phyloP scores from a whole-genome alignment of 35 echinoderm and acorn worm genomes.

The Apostichopus parvimensis region DNA sequence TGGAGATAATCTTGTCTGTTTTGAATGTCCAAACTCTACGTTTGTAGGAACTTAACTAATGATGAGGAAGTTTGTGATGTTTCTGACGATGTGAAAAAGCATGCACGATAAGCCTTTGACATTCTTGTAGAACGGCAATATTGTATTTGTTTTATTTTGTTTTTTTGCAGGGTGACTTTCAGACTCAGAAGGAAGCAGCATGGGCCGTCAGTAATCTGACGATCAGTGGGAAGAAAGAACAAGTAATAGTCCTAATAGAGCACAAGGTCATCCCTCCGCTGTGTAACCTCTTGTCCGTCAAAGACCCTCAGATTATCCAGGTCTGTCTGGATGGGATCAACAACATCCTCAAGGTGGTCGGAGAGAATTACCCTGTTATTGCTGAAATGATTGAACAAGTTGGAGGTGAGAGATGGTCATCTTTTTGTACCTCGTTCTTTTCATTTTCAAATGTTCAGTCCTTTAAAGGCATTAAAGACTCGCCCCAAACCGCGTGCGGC shows the following conservation, averaged over 20 bases:
- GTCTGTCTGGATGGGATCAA: conserved; percentile 92
- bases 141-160: not conserved
- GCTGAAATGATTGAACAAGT: conserved; percentile 77
- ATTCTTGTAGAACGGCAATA: too few relatives aligned
- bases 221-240: conserved; percentile 85
- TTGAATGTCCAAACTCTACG: too few relatives aligned
- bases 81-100: too few relatives aligned
- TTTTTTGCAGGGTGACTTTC: conserved; percentile 87
- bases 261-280: conserved; percentile 81
- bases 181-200: conserved; percentile 97
- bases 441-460: not conserved
- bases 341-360: conserved; percentile 89
- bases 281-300: conserved; percentile 83
- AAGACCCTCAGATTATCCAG: conserved; percentile 91
- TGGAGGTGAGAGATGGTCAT: conserved; percentile 58
- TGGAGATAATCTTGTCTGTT: too few relatives aligned
- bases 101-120: too few relatives aligned
- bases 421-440: not conserved
- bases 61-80: too few relatives aligned
- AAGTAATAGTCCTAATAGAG: conserved; percentile 72
- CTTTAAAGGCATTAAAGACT: too few relatives aligned
- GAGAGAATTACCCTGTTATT: conserved; percentile 75
- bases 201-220: conserved; percentile 98
- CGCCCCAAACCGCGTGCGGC: too few relatives aligned
- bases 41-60: too few relatives aligned